Evolutionary conservation across 2,888 invertebrate genomes (phyloP), one percentile per base, ranked within the genome.

Genomic region (Disparrhopalites patrizii): DNA sequence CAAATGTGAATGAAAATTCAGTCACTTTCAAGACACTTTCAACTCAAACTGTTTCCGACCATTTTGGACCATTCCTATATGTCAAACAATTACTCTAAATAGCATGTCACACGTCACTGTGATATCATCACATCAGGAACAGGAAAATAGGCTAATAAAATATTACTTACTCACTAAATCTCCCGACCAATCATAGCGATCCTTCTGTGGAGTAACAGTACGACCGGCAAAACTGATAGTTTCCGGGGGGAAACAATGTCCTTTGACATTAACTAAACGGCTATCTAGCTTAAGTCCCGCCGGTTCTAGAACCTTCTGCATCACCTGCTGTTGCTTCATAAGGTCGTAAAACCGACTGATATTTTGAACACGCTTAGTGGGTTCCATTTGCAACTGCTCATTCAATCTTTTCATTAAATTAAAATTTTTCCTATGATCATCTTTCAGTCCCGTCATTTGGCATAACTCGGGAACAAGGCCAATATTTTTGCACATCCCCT

Each of bases 391-490:
- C 10, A 60, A 50, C 3, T n/a, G 2, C 4, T 13, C n/a, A n/a
- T 10, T 20, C 5, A 60, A 25, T 1, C 30, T 30, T 8, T 20
- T 25, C 43, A 40, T 58, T 3, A 58, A 2, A 8, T 10, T 38
- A n/a, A 58, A 58, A 10, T 62, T 20, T 18, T 4, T 36, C 30
- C 25, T 10, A 1, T 64, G 64, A 3, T 30, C 25, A n/a, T 64
- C 50, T n/a, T 8, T 31, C 2, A 64, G 30, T 8, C 64, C 64
- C n/a, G 64, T 64, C 50, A 56, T 31, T 3, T 28, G 27, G 47
- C 64, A 64, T 1, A 64, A 43, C 36, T 64, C 64, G 8, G 64
- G 64, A 25, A 64, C 33, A 13, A 64, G 30, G 7, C 56, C 64
- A 43, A 56, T 47, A 30, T 43, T 18, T 25, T 47, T 36, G 4